These are phyloP conservation scores for Anabacerthia variegaticeps DNA, from an alignment of 2,797 vertebrate genomes.

Conservation along the genomic window DNA sequence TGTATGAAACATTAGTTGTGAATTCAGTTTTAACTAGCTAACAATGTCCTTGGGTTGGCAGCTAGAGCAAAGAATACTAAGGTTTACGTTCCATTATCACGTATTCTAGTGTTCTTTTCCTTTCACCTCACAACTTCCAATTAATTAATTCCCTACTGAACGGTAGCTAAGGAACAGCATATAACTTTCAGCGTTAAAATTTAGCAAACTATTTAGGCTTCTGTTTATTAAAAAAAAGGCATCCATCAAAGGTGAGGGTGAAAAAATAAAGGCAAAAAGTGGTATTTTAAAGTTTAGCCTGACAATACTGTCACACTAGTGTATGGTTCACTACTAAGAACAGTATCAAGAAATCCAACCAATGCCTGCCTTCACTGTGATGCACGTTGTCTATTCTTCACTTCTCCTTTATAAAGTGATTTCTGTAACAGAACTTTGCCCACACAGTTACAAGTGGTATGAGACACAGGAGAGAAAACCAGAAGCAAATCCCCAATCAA, in stretches of 20 bases:
- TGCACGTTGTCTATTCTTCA: not conserved
- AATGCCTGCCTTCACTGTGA: not conserved
- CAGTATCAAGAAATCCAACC: not conserved
- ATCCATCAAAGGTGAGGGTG: not conserved
- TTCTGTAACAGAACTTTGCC: conserved; percentile 13
- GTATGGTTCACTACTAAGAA: not conserved
- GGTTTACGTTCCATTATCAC: not conserved
- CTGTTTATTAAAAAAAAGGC: not conserved
- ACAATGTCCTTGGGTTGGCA: not conserved
- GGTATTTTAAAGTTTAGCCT: not conserved
- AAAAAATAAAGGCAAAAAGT: not conserved
- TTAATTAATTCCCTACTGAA: not conserved
- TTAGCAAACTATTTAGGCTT: not conserved
- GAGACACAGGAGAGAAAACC: not conserved
- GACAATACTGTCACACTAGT: not conserved
- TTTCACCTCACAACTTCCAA: not conserved
- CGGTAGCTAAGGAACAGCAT: not conserved
- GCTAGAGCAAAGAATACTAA: not conserved
- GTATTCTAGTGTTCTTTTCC: not conserved
- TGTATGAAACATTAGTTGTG: not conserved
- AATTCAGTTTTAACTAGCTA: not conserved
- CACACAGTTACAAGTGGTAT: not conserved
- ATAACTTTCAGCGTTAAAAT: not conserved
- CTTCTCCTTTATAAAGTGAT: not conserved
- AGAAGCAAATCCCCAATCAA: conserved; percentile 16